phyloP scores from a whole-genome alignment of 2,888 invertebrate genomes.

The Cephonodes hylas region DNA sequence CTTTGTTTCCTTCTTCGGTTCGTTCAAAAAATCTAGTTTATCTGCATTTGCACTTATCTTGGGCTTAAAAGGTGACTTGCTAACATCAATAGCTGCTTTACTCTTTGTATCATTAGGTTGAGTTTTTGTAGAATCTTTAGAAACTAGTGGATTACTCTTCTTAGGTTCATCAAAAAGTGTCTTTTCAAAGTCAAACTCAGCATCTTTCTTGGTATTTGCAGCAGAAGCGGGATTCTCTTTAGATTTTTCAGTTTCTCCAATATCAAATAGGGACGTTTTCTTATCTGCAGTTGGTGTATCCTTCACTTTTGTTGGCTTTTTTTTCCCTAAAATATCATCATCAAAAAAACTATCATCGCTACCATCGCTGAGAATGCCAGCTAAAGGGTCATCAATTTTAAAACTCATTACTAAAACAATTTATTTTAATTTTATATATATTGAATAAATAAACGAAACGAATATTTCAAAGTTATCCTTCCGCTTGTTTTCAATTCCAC shows the following conservation, averaged over 20 bases:
- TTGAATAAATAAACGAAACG: background rate
- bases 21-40: conserved; percentile 56
- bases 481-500: conserved; percentile 51
- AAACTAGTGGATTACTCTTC: conserved; percentile 45
- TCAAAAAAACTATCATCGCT: conserved; percentile 88
- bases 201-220: conserved; percentile 40
- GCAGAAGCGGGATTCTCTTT: conserved; percentile 29
- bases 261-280: conserved; percentile 67
- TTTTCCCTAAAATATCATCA: conserved; percentile 77
- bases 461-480: no score
- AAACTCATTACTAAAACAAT: conserved; percentile 66
- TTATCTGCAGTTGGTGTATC: conserved; percentile 51
- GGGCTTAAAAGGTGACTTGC: conserved; percentile 55
- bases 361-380: conserved; percentile 84
- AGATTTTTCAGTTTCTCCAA: conserved; percentile 44
- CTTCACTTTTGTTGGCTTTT: conserved; percentile 60
- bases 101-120: conserved; percentile 38
- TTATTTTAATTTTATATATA: background rate
- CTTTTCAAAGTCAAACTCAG: conserved; percentile 42
- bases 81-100: conserved; percentile 32
- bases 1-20: conserved; percentile 54
- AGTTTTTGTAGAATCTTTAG: conserved; percentile 56
- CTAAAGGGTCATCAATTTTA: conserved; percentile 83
- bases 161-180: conserved; percentile 35
- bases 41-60: conserved; percentile 51